These are phyloP conservation scores for Bombus waltoni DNA, from an alignment of 1,140 invertebrate species.

Conservation along the genomic window DNA sequence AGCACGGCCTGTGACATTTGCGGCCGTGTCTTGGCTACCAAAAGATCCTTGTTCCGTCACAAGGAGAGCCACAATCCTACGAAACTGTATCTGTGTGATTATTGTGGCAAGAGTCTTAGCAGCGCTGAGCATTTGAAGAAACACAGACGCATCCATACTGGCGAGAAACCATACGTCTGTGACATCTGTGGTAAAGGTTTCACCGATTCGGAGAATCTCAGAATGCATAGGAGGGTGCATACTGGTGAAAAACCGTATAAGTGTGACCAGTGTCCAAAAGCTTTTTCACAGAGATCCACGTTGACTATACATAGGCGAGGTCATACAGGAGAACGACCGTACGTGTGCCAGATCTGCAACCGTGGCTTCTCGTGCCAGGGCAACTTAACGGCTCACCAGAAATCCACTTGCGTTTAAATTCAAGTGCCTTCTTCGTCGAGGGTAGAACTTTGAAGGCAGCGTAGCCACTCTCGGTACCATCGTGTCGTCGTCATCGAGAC, in stretches of 20 bases:
- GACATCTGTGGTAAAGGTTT: slow-evolving; percentile 84
- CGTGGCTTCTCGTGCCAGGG: slow-evolving; percentile 82
- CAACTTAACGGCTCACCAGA: slow-evolving; percentile 81
- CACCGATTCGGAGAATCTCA: slow-evolving; percentile 81
- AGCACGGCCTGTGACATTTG: slow-evolving; percentile 82
- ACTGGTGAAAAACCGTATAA: slow-evolving; percentile 84
- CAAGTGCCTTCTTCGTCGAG: slow-evolving; percentile 25
- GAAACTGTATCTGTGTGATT: slow-evolving; percentile 86
- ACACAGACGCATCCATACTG: slow-evolving; percentile 88
- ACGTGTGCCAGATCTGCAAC: slow-evolving; percentile 81
- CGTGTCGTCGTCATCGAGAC: too few relatives aligned
- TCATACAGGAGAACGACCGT: slow-evolving; percentile 84
- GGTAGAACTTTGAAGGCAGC: slow-evolving; percentile 15
- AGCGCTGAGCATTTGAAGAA: slow-evolving; percentile 88
- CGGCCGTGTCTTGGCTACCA: slow-evolving; percentile 79
- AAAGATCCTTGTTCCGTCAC: slow-evolving; percentile 84
- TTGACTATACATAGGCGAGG: slow-evolving; percentile 82
- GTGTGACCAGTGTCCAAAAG: slow-evolving; percentile 82
- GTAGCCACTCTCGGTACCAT: neutral
- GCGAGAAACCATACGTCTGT: slow-evolving; percentile 89
- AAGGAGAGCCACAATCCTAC: slow-evolving; percentile 85
- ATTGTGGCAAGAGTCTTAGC: slow-evolving; percentile 91
- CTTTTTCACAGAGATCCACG: slow-evolving; percentile 82
- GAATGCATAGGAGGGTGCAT: slow-evolving; percentile 81
- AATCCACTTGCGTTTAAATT: slow-evolving; percentile 78